Base-by-base conservation (phyloP, 2,113 vertebrate species). In the Leucopternis melanops region DNA sequence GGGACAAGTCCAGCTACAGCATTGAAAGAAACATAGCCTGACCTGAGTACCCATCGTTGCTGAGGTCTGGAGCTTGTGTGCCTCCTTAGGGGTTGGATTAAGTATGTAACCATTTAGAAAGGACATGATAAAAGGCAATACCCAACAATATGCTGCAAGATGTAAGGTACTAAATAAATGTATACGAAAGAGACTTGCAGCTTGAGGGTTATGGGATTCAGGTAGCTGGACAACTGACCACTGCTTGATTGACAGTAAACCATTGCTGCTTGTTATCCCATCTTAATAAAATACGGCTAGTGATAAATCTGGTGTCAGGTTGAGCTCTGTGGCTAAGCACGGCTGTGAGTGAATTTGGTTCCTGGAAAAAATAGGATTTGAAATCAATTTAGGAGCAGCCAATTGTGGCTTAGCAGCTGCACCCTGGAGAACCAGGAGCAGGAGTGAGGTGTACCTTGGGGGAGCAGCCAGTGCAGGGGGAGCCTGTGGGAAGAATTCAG, bases 351-450 rank as follows among this genome's bases (percentile, higher is more conserved):
- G 62, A 92, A 85, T 82, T 88, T 86, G 42, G 58, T 75, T 91
- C 84, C 73, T 72, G 52, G 57, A 69, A 94, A 55, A 55, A 91
- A 89, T 2, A 82, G 81, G 49, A 91, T 84, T 92, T 89, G 29
- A 92, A 96, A 92, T 91, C 91, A 91, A 47, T 94, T 91, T 80
- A 92, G 52, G 52, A 82, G 25, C 62, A 94, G 54, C 61, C 65
- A 81, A 10, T 61, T 57, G 70, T 81, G 81, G 47, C 36, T 87
- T 50, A 72, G 78, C 22, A 75, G 81, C 81, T 92, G 70, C 16
- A 45, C 47, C 26, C 63, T 21, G 16, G 45, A 54, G 80, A 86
- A 21, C 13, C 29, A 58, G 26, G 47, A 58, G 22, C 22, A 44
- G 61, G 44, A 52, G 19, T 17, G 65, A 67, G 26, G 4, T 1